phyloP scores from a whole-genome alignment of 2,888 invertebrate genomes.

The Melieria omissa region DNA sequence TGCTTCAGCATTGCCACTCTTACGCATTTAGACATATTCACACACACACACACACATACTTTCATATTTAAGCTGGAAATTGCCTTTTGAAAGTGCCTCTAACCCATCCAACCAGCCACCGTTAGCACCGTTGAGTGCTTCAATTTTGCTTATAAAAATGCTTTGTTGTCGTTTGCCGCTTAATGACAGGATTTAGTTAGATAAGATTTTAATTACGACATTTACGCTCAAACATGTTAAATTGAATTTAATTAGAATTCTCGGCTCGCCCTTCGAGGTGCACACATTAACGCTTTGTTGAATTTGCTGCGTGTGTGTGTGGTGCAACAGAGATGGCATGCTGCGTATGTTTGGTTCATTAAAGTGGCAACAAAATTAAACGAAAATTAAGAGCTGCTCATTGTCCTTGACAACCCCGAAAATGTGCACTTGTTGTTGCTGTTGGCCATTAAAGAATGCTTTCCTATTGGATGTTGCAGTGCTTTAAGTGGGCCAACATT shows the following conservation, averaged over 20 bases:
- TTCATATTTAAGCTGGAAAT: constrained; percentile 7
- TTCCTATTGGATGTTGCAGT: no score
- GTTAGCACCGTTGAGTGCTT: background rate
- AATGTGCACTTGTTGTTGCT: no score
- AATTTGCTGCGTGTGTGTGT: no score
- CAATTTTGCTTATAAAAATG: background rate
- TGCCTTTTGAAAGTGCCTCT: constrained; percentile 8
- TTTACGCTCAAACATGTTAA: constrained; percentile 38
- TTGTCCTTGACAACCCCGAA: no score
- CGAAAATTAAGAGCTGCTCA: no score
- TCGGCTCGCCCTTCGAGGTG: background rate
- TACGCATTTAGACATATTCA: background rate
- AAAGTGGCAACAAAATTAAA: no score
- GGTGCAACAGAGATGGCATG: no score
- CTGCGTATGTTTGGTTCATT: no score
- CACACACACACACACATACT: constrained; percentile 5
- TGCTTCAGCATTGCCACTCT: background rate
- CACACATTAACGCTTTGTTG: background rate
- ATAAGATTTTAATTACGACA: constrained; percentile 27
- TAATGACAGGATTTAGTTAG: constrained; percentile 17
- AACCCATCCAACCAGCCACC: background rate
- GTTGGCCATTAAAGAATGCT: no score
- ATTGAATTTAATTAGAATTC: constrained; percentile 58
- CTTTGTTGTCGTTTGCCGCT: background rate
- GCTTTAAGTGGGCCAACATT: no score